phyloP scores from a whole-genome alignment of 2,888 invertebrate genomes.

The Heteromyza rotundicornis region DNA sequence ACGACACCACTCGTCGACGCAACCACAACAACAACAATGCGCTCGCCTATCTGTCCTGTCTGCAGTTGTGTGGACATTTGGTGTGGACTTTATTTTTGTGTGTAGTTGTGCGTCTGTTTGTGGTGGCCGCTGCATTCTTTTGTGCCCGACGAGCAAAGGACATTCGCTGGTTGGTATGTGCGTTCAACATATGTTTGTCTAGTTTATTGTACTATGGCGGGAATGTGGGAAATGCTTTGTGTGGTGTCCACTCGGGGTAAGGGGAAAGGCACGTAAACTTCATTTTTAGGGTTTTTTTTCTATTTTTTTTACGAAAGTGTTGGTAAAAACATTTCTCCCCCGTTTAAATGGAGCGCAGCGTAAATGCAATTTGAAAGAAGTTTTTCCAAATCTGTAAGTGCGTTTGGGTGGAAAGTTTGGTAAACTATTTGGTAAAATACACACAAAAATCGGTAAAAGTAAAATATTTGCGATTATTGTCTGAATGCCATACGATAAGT shows the following conservation, averaged over 20 bases:
- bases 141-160: not conserved
- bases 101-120: not conserved
- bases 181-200: not conserved
- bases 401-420: too few relatives aligned
- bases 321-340: not conserved
- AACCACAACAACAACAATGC: too few relatives aligned
- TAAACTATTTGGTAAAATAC: too few relatives aligned
- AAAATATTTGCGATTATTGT: too few relatives aligned
- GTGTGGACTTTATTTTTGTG: not conserved
- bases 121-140: not conserved
- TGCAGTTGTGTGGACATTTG: not conserved
- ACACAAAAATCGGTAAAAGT: too few relatives aligned
- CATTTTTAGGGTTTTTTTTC: not conserved
- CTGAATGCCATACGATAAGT: too few relatives aligned
- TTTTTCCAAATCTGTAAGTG: too few relatives aligned
- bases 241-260: not conserved
- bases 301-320: too few relatives aligned
- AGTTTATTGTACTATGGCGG: not conserved
- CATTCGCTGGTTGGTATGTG: not conserved
- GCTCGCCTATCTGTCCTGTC: too few relatives aligned
- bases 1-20: too few relatives aligned
- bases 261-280: not conserved
- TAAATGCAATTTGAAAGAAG: not conserved
- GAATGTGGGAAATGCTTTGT: not conserved
- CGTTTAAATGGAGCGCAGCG: not conserved